Base-by-base conservation (phyloP, 2,797 vertebrate species). In the Synaphobranchus kaupii region DNA sequence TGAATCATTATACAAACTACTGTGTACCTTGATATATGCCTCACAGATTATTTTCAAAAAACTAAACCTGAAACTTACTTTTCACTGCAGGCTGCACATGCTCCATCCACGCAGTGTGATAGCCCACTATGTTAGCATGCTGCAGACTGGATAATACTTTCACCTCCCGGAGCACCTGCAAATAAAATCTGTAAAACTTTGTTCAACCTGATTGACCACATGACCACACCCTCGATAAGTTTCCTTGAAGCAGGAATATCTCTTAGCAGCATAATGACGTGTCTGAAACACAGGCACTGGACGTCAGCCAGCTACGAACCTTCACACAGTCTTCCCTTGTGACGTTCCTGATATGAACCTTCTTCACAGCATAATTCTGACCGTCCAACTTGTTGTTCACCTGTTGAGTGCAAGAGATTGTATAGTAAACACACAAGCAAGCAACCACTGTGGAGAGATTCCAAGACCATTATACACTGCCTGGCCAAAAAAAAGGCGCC, bases 51-150 rank as follows among this genome's bases (percentile, higher is more conserved):
- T 83, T 15, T n/a, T 34, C 47, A 52, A 12, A 50, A 15, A 1
- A 39, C 39, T 39, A 20, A 39, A 60, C 54, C 15, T 52, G 34
- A 17, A 1, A 89, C 94, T 93, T 88, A 96, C 96, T 39, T 47
- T 80, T 89, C 34, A 89, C 54, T 0, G 88, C 87, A 25, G 96
- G 94, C 78, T 99, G 97, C 88, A 98, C 96, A 25, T 99, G 97
- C 34, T 99, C 98, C 95, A 99, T 97, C 99, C 99, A 99, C 0
- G 99, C 98, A 0, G 98, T 99, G 94, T 99, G 98, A 89, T 99
- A 99, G 15, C 98, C 98, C 0, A 99, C 98, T 0, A 99, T 95
- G 86, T 96, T 97, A 5, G 96, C 93, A 84, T 99, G 98, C 91
- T 99, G 98, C 82, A 99, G 94, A 56, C 98, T 97, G 9, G 99